Evolutionary conservation across 64 coral and sea anemone genomes (phyloP).

Genomic region (Hydrozoanthus tunicans): DNA sequence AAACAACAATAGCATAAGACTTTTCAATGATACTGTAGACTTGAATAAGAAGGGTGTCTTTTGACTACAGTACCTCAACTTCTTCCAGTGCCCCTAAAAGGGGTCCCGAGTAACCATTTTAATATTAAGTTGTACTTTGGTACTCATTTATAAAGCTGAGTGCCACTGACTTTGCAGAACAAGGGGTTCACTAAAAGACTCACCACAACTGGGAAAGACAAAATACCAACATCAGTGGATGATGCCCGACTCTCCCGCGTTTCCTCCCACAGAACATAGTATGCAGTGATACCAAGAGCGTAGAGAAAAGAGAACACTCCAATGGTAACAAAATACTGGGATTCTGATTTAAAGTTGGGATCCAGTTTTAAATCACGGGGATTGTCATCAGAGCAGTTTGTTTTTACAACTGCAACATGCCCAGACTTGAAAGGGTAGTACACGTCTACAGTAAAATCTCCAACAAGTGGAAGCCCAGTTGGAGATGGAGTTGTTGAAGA

Average conservation of each 20-base stretch:
- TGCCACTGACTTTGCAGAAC: no score
- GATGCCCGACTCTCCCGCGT: constrained; percentile 62
- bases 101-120: no score
- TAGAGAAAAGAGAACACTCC: constrained; percentile 87
- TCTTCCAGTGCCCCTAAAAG: no score
- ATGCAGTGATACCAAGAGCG: constrained; percentile 58
- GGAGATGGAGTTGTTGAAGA: background rate
- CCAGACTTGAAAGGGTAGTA: constrained; percentile 29
- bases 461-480: background rate
- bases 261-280: constrained; percentile 89
- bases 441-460: background rate
- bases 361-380: background rate
- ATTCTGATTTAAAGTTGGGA: constrained; percentile 68
- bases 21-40: background rate
- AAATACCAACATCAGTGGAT: constrained; percentile 81
- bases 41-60: background rate
- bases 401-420: background rate
- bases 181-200: constrained; percentile 1
- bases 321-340: constrained; percentile 92
- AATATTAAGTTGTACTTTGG: no score
- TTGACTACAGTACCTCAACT: no score
- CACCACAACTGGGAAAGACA: constrained; percentile 88
- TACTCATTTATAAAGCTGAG: no score
- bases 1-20: background rate
- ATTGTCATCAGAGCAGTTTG: background rate